A percentile compares a stretch with the other conserved stretches of the same genome.
These are phyloP conservation scores for Chloropsis hardwickii DNA, from an alignment of 2,113 vertebrate species.

Conservation along the genomic window DNA sequence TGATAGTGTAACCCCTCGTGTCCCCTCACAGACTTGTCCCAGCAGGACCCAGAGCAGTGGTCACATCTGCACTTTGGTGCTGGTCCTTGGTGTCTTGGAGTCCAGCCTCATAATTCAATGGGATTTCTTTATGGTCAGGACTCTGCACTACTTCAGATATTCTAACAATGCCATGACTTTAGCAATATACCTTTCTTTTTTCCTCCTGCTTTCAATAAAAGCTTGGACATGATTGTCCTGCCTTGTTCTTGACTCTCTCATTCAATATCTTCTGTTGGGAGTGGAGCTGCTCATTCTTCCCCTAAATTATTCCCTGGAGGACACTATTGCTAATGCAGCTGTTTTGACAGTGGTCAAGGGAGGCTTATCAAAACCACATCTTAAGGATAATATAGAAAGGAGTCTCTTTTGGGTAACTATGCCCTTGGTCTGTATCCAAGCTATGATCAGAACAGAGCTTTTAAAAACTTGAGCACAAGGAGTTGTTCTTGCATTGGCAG, in stretches of 20 bases:
- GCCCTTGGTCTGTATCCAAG: not conserved
- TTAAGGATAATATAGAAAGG: not conserved
- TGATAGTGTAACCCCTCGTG: not conserved
- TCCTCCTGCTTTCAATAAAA: not conserved
- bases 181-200: not conserved
- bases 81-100: not conserved
- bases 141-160: too few species aligned
- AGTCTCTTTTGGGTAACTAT: not conserved
- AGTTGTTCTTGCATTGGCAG: not conserved
- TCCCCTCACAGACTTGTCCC: not conserved
- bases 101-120: not conserved
- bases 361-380: not conserved
- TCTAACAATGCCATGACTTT: not conserved
- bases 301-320: not conserved
- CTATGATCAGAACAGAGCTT: not conserved
- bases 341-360: not conserved
- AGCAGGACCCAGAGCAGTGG: accelerated
- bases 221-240: not conserved
- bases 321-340: not conserved
- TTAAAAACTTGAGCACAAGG: not conserved
- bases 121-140: not conserved
- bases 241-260: not conserved
- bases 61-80: not conserved
- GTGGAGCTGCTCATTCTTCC: not conserved
- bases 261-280: not conserved